These are phyloP conservation scores for Diaperis boleti DNA, from an alignment of 2,888 invertebrate species.

Conservation along the genomic window DNA sequence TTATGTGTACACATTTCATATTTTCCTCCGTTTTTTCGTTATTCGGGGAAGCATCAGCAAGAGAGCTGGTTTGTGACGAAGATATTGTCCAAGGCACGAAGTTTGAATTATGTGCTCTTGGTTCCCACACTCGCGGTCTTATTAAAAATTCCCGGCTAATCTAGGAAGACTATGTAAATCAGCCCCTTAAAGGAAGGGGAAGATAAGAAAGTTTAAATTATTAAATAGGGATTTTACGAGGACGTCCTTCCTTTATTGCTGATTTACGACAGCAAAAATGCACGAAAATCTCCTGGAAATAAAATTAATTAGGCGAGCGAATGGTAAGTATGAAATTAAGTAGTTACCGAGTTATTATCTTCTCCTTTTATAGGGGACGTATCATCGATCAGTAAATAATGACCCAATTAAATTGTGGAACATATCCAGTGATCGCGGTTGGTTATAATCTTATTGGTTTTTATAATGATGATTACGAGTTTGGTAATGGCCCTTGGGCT, in stretches of 20 bases:
- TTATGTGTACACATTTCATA: conserved; percentile 27
- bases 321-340: conserved; percentile 24
- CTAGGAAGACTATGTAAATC: conserved; percentile 35
- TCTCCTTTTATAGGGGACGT: conserved; percentile 10
- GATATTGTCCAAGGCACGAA: too few species aligned
- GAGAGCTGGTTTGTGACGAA: conserved; percentile 2
- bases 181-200: conserved; percentile 29
- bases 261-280: conserved; percentile 28
- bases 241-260: conserved; percentile 27
- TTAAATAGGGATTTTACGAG: conserved; percentile 30
- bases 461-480: conserved; percentile 26
- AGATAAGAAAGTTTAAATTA: conserved; percentile 36
- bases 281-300: conserved; percentile 18
- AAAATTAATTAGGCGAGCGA: conserved; percentile 28
- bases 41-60: conserved; percentile 4
- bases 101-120: conserved; percentile 11
- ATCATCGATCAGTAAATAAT: conserved; percentile 33
- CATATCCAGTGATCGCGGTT: conserved; percentile 19
- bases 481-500: conserved; percentile 20
- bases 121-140: neutral
- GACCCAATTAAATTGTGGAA: conserved; percentile 31
- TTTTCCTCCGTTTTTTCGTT: conserved; percentile 5
- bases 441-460: conserved; percentile 16
- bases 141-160: conserved; percentile 21
- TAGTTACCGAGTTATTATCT: conserved; percentile 22